A percentile compares a stretch with the other conserved stretches of the same genome.
phyloP scores from a whole-genome alignment of 2,888 invertebrate genomes.

The Oscheius sp. region DNA sequence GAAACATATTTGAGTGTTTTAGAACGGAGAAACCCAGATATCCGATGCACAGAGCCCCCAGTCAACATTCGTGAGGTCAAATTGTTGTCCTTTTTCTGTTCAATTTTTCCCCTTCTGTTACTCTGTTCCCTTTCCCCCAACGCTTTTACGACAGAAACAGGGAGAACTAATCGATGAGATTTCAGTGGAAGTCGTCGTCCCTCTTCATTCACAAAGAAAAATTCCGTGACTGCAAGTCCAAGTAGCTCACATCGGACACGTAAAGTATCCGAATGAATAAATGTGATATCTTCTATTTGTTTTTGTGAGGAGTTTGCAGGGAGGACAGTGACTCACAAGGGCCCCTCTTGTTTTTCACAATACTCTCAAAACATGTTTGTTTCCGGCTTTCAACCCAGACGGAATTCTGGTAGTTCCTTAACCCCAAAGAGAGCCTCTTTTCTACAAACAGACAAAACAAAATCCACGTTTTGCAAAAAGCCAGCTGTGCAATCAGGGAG shows the following conservation, averaged over 20 bases:
- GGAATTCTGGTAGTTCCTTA: too few relatives aligned
- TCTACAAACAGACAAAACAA: too few relatives aligned
- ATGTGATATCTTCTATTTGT: not conserved
- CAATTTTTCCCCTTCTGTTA: not conserved
- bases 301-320: not conserved
- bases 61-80: constrained; percentile 16
- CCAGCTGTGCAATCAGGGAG: too few relatives aligned
- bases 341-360: not conserved
- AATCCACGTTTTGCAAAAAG: too few relatives aligned
- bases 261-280: constrained; percentile 25
- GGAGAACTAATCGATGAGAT: constrained; percentile 11
- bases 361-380: not conserved
- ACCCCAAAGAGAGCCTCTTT: too few relatives aligned
- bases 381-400: not conserved
- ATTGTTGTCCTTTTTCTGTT: not conserved
- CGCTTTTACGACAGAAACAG: not conserved
- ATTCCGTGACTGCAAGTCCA: constrained; percentile 35
- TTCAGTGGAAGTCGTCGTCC: constrained; percentile 33
- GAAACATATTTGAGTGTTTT: not conserved
- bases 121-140: constrained; percentile 26
- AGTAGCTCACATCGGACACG: constrained; percentile 8
- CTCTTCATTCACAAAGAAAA: constrained; percentile 43
- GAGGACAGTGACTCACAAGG: not conserved
- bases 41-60: not conserved
- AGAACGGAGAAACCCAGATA: not conserved